Conservation (phyloP, 2,888 invertebrate genomes). For the Chymomyza amoena region DNA sequence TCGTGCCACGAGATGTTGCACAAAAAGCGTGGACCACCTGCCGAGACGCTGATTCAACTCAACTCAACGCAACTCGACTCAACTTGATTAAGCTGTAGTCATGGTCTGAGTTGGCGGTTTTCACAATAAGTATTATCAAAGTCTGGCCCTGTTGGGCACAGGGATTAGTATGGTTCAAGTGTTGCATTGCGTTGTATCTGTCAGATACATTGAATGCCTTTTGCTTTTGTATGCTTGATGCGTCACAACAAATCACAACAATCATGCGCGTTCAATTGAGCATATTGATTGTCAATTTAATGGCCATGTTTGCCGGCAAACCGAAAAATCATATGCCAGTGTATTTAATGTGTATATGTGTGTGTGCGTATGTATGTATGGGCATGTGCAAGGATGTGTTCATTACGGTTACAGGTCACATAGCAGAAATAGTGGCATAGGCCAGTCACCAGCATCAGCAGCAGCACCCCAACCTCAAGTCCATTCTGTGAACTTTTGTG, state of each 20-base stretch:
- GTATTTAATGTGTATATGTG: not conserved
- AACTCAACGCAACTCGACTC: conserved; percentile 41
- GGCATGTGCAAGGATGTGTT: conserved; percentile 39
- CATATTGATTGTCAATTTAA: conserved; percentile 70
- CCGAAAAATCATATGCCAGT: not conserved
- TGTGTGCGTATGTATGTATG: conserved; percentile 28
- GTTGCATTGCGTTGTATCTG: not conserved
- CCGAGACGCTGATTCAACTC: conserved; percentile 33
- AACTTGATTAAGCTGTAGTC: conserved; percentile 33
- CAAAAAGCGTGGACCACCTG: not conserved
- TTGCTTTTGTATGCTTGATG: not conserved
- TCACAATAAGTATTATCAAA: not conserved
- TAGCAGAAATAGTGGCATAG: conserved; percentile 25
- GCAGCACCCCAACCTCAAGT: conserved; percentile 28
- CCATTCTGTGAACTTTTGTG: conserved; percentile 46
- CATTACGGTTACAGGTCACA: conserved; percentile 65
- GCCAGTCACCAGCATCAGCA: conserved; percentile 27
- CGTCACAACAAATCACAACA: conserved; percentile 61
- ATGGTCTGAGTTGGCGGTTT: not conserved
- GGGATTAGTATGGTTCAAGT: conserved; percentile 1
- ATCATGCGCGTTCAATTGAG: conserved; percentile 67
- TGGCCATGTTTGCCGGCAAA: conserved; percentile 15
- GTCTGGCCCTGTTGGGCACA: not conserved
- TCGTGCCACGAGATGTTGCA: not conserved
- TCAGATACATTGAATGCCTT: not conserved